phyloP scores from a whole-genome alignment of 2,888 invertebrate genomes.

The Prenolepis imparis region DNA sequence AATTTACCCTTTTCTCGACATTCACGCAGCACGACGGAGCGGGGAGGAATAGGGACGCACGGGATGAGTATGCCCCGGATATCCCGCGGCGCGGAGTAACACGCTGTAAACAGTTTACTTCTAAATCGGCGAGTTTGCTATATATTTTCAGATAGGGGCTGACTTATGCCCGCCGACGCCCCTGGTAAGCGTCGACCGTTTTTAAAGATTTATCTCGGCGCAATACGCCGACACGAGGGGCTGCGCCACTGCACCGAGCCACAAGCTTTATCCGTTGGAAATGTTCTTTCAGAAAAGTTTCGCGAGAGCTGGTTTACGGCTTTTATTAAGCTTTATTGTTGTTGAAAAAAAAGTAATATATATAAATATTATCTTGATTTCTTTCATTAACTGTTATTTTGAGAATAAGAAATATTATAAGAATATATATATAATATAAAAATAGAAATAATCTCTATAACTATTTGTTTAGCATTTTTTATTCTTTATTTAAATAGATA shows the following conservation, averaged over 20 bases:
- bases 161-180: slow-evolving; percentile 80
- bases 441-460: no score
- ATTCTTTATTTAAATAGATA: background rate
- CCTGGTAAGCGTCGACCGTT: slow-evolving; percentile 78
- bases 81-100: slow-evolving; percentile 74
- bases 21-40: slow-evolving; percentile 52
- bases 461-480: background rate
- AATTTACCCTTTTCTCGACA: slow-evolving; percentile 75
- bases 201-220: slow-evolving; percentile 83
- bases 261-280: slow-evolving; percentile 36
- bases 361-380: background rate
- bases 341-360: background rate
- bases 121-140: slow-evolving; percentile 82
- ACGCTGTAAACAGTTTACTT: slow-evolving; percentile 83
- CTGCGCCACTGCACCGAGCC: slow-evolving; percentile 54
- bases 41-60: slow-evolving; percentile 22
- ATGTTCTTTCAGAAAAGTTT: slow-evolving; percentile 37
- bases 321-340: background rate
- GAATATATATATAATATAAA: background rate
- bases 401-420: background rate
- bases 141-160: slow-evolving; percentile 85
- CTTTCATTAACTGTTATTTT: background rate
- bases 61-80: slow-evolving; percentile 55
- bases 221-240: slow-evolving; percentile 57
- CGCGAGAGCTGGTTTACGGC: slow-evolving; percentile 6